These are phyloP conservation scores for Heliconius congener DNA, from an alignment of 1,140 invertebrate genomes.

Conservation along the genomic window DNA sequence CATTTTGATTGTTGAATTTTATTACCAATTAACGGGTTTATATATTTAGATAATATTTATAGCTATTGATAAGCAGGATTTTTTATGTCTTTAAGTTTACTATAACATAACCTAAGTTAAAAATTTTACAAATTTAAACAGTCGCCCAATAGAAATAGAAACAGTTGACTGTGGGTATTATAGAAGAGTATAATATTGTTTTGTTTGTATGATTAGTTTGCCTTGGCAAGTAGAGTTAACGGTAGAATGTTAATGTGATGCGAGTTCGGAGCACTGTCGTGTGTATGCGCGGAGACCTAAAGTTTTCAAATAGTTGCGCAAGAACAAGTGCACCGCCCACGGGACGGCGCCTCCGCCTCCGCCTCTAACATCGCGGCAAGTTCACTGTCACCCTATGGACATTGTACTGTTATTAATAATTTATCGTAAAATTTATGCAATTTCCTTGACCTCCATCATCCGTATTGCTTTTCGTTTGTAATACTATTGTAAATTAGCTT, in stretches of 20 bases:
- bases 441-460: neutral
- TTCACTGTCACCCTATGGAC: constrained; percentile 66
- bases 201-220: constrained; percentile 60
- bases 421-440: constrained; percentile 1
- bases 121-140: neutral
- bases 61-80: neutral
- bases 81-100: no score
- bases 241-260: constrained; percentile 75
- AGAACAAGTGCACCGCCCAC: constrained; percentile 68
- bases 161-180: neutral
- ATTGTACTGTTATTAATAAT: constrained; percentile 1
- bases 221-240: constrained; percentile 67
- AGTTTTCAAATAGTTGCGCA: constrained; percentile 67
- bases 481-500: neutral
- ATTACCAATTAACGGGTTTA: neutral
- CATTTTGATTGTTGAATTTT: neutral
- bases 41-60: neutral
- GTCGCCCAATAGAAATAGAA: neutral
- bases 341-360: constrained; percentile 36
- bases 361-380: constrained; percentile 58
- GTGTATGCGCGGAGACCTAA: constrained; percentile 46
- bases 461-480: neutral
- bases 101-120: neutral
- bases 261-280: constrained; percentile 57
- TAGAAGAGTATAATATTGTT: constrained; percentile 45